Conservation (phyloP, 2,888 invertebrate genomes). For the Metallyticus violacea region DNA sequence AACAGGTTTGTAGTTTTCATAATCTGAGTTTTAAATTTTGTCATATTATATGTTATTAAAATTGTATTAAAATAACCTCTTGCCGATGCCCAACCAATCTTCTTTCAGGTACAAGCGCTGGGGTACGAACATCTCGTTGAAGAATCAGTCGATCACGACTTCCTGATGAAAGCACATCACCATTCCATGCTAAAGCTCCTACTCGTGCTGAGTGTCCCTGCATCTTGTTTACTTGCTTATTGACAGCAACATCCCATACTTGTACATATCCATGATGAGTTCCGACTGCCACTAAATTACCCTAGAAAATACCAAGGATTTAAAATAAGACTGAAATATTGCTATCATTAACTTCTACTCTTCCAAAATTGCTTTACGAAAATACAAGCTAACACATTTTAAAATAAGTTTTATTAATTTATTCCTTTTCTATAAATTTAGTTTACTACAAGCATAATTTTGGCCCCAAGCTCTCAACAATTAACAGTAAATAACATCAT, state of each 20-base stretch:
- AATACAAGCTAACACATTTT: too few relatives aligned
- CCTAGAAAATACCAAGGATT: conserved; percentile 46
- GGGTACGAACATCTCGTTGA: conserved; percentile 89
- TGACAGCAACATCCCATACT: conserved; percentile 96
- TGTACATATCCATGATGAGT: conserved; percentile 96
- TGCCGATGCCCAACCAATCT: conserved; percentile 89
- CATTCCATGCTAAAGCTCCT: conserved; percentile 95
- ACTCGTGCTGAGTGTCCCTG: conserved; percentile 90
- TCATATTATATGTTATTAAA: background rate
- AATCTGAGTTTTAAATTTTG: background rate
- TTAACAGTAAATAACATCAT: too few relatives aligned
- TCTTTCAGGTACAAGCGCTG: conserved; percentile 70
- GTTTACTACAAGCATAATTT: too few relatives aligned
- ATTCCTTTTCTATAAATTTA: too few relatives aligned
- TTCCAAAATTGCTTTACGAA: background rate
- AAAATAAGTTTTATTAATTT: too few relatives aligned
- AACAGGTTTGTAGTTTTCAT: background rate
- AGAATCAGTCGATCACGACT: conserved; percentile 91
- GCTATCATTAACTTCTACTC: background rate
- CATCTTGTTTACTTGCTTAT: conserved; percentile 84
- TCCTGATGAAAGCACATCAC: conserved; percentile 93
- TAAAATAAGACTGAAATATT: background rate
- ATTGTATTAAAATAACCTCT: conserved; percentile 60
- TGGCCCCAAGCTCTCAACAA: too few relatives aligned
- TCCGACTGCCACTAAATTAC: conserved; percentile 94